A percentile compares a stretch with the other conserved stretches of the same genome.
These are phyloP conservation scores for Agrotis segetum DNA, from an alignment of 2,888 invertebrate species.

Conservation along the genomic window DNA sequence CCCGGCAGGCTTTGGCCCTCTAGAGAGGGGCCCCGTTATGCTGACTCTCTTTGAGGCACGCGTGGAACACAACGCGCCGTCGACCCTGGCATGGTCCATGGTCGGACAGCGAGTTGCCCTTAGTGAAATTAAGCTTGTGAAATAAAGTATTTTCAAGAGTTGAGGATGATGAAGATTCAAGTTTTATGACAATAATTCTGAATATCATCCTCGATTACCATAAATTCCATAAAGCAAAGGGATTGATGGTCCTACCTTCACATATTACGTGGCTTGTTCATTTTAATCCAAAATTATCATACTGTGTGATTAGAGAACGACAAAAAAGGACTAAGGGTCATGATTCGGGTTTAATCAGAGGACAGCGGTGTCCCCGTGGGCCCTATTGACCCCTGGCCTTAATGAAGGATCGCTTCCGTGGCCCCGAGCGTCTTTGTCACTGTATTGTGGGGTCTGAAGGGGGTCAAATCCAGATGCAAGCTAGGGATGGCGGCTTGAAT, in stretches of 20 bases:
- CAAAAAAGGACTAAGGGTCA: slow-evolving; percentile 73
- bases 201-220: slow-evolving; percentile 37
- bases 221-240: slow-evolving; percentile 54
- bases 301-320: slow-evolving; percentile 73
- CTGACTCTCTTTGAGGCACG: no score
- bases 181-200: slow-evolving; percentile 1
- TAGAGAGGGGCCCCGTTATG: no score
- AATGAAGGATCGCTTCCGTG: slow-evolving; percentile 82
- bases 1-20: no score
- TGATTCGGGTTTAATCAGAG: slow-evolving; percentile 78
- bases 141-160: background rate
- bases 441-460: slow-evolving; percentile 59
- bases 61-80: no score
- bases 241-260: slow-evolving; percentile 39
- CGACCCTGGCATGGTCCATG: no score
- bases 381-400: slow-evolving; percentile 81
- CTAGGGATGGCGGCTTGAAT: slow-evolving; percentile 12
- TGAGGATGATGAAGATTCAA: background rate
- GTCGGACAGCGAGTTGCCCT: no score
- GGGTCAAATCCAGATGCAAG: slow-evolving; percentile 40
- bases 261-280: slow-evolving; percentile 53
- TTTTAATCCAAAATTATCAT: slow-evolving; percentile 69
- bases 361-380: slow-evolving; percentile 68
- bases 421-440: slow-evolving; percentile 80
- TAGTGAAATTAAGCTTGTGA: background rate